Conservation (phyloP, 2,888 invertebrate genomes). For the Cabera pusaria region DNA sequence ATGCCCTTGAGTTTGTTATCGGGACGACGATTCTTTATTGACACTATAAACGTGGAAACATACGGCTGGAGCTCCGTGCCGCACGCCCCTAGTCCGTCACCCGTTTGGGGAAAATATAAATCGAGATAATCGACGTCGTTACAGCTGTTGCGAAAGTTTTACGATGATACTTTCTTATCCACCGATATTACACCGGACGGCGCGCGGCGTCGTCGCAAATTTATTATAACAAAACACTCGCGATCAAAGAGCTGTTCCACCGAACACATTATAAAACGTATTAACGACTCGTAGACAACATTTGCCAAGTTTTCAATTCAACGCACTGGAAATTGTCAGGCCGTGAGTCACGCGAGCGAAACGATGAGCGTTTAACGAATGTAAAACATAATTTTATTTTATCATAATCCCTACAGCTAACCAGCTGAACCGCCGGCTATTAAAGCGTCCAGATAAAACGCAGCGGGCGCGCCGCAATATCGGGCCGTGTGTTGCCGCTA, state of each 20-base stretch:
- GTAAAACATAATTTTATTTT: conserved; percentile 17
- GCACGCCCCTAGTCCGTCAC: conserved; percentile 21
- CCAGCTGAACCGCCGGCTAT: conserved; percentile 13
- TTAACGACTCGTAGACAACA: conserved; percentile 9
- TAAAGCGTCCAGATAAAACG: conserved; percentile 14
- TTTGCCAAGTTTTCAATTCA: conserved; percentile 15
- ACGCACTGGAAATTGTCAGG: conserved; percentile 4
- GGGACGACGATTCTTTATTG: conserved; percentile 71
- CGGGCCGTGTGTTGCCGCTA: conserved; percentile 46
- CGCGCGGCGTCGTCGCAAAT: conserved; percentile 1
- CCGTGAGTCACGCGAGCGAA: conserved; percentile 11
- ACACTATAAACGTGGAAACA: conserved; percentile 65
- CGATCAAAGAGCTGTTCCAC: conserved; percentile 11
- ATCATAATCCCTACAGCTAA: conserved; percentile 16
- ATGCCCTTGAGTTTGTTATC: conserved; percentile 71
- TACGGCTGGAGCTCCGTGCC: conserved; percentile 43
- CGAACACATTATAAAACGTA: conserved; percentile 8
- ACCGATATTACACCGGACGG: conserved; percentile 9
- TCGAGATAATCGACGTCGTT: conserved; percentile 29
- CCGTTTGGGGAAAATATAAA: conserved; percentile 22
- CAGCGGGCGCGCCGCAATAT: conserved; percentile 29
- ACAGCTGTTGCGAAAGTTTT: conserved; percentile 29
- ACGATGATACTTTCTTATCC: conserved; percentile 18
- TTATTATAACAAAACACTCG: conserved; percentile 13
- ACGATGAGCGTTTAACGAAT: conserved; percentile 5